Conservation (phyloP, 2,113 vertebrate species). For the Ranitomeya imitator region DNA sequence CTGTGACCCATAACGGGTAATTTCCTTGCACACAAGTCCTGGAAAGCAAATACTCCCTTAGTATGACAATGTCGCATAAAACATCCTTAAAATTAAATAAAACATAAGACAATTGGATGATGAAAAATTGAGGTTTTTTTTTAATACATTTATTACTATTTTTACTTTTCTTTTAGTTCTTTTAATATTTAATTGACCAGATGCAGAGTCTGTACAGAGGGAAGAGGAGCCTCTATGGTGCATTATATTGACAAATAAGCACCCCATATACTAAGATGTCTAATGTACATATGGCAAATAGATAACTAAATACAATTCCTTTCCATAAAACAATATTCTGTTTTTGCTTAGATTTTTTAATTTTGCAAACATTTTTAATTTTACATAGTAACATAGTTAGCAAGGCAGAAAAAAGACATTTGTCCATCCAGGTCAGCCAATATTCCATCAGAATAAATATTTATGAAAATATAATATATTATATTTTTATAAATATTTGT, state of each 20-base stretch:
- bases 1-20: conserved; percentile 51
- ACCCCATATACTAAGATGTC: too few relatives aligned
- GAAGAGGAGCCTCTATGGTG: too few relatives aligned
- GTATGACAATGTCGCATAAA: background rate
- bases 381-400: too few relatives aligned
- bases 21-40: conserved; percentile 29
- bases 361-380: background rate
- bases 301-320: background rate
- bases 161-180: background rate
- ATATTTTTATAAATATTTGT: too few relatives aligned
- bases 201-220: background rate
- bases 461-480: too few relatives aligned
- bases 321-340: background rate
- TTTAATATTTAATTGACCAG: background rate
- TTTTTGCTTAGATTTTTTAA: background rate
- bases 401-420: too few relatives aligned
- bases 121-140: background rate
- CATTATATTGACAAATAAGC: too few relatives aligned
- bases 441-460: too few relatives aligned
- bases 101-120: background rate
- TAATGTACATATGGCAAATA: background rate
- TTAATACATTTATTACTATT: background rate
- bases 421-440: too few relatives aligned
- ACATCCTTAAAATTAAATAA: background rate
- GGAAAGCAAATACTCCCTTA: background rate